These are phyloP conservation scores for Plutomurus gul DNA, from an alignment of 1,140 invertebrate genomes.

Conservation along the genomic window DNA sequence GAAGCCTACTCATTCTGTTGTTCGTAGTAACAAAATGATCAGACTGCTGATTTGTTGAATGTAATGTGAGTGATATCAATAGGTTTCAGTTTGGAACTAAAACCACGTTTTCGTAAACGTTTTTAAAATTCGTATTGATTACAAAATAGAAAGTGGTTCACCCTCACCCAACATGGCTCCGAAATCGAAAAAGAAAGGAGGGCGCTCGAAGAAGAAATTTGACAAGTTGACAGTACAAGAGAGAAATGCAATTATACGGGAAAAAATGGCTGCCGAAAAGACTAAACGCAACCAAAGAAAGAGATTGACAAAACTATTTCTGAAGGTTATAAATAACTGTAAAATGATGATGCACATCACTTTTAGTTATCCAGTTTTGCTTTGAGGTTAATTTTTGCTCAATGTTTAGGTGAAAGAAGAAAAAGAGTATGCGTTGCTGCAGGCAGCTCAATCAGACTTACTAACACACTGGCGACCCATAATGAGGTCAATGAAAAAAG, in stretches of 20 bases:
- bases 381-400: too few species aligned
- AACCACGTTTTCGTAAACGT: too few species aligned
- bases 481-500: constrained; percentile 45
- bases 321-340: neutral
- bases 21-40: too few species aligned
- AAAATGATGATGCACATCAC: too few species aligned
- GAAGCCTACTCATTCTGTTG: too few species aligned
- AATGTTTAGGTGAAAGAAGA: constrained; percentile 51
- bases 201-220: neutral
- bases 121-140: too few species aligned
- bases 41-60: too few species aligned
- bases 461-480: constrained; percentile 50
- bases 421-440: constrained; percentile 51
- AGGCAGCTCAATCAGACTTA: constrained; percentile 48
- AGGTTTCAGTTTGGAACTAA: too few species aligned
- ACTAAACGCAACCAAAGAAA: neutral
- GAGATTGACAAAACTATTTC: neutral
- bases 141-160: too few species aligned
- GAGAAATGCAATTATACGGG: neutral
- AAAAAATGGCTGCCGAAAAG: neutral
- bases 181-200: neutral
- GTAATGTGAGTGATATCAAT: too few species aligned
- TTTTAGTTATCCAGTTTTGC: too few species aligned
- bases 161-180: too few species aligned
- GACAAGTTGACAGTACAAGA: neutral